phyloP scores from a whole-genome alignment of 2,113 vertebrate genomes.

The Pseudopodoces humilis region DNA sequence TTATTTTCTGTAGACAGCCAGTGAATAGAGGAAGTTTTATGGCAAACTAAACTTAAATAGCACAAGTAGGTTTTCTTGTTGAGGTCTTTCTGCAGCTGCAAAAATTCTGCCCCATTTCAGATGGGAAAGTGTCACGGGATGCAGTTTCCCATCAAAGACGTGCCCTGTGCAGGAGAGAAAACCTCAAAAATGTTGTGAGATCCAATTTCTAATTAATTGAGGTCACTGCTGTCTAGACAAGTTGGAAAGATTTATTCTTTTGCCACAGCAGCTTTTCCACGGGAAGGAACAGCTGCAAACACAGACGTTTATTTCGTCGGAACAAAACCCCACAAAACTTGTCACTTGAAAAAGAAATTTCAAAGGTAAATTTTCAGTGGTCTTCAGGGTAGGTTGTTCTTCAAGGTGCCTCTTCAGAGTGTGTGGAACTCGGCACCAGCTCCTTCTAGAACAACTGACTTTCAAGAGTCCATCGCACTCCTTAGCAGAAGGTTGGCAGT shows the following conservation, averaged over 20 bases:
- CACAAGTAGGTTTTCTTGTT: constrained; percentile 20
- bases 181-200: neutral
- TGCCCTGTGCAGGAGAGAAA: neutral
- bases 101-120: neutral
- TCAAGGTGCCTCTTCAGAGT: neutral
- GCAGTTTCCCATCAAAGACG: fast-evolving
- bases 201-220: neutral
- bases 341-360: neutral
- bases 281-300: neutral
- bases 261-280: neutral
- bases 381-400: neutral
- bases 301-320: neutral
- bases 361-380: neutral
- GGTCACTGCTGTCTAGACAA: fast-evolving
- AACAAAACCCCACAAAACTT: neutral
- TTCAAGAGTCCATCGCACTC: neutral
- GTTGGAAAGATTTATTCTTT: neutral
- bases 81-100: neutral
- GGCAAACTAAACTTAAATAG: constrained; percentile 38
- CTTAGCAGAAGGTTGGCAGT: neutral
- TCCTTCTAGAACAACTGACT: neutral
- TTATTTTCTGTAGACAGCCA: constrained; percentile 50
- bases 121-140: neutral
- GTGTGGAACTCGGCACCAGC: neutral
- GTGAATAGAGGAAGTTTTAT: constrained; percentile 45